These are phyloP conservation scores for Nestor notabilis DNA, from an alignment of 2,113 vertebrate genomes.

Conservation along the genomic window DNA sequence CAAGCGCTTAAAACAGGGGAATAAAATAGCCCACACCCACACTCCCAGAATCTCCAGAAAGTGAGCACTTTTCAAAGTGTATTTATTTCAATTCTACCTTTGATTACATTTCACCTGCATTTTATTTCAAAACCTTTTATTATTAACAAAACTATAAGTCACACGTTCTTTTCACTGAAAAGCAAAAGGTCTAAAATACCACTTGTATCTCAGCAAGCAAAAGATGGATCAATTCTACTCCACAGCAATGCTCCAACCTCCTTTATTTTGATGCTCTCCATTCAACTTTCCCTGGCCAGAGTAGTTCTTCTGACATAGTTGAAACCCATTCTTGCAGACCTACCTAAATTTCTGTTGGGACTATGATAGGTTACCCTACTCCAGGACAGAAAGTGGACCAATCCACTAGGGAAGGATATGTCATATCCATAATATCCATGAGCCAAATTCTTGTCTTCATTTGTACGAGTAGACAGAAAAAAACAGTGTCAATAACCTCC, in stretches of 20 bases:
- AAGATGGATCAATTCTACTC: neutral
- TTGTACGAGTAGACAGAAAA: neutral
- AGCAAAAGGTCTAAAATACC: neutral
- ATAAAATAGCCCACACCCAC: accelerated
- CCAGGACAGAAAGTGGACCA: neutral
- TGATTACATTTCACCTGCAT: neutral
- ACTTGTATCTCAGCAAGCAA: neutral
- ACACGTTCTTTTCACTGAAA: neutral
- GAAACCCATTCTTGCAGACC: neutral
- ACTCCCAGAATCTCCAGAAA: neutral
- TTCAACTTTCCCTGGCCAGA: neutral
- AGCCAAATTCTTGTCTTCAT: neutral
- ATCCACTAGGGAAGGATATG: neutral
- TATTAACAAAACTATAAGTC: neutral
- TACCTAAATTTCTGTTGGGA: neutral
- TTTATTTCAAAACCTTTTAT: neutral
- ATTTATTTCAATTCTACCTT: neutral
- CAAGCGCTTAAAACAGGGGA: neutral
- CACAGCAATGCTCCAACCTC: neutral
- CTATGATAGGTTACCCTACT: accelerated
- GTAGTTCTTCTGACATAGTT: neutral
- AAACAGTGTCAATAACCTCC: neutral
- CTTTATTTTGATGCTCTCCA: neutral
- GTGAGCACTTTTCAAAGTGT: neutral
- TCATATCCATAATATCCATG: accelerated